Evolutionary conservation across 1,140 invertebrate species (phyloP).

Genomic region (Onthophagus taurus): DNA sequence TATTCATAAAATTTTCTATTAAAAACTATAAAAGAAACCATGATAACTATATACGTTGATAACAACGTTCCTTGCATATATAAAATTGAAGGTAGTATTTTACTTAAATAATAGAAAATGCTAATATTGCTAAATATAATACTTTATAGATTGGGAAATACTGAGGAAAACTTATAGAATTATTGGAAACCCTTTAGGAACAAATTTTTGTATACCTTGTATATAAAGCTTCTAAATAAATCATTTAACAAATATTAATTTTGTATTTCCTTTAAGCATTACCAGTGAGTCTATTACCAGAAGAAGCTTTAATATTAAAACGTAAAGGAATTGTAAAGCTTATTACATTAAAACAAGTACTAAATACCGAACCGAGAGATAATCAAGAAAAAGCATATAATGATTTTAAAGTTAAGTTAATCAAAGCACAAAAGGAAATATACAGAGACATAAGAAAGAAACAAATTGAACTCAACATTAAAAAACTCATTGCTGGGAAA

Average conservation of each 20-base stretch:
- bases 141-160: conserved; percentile 24
- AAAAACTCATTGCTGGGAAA: conserved; percentile 32
- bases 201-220: conserved; percentile 19
- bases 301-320: conserved; percentile 28
- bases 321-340: conserved; percentile 24
- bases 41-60: not conserved
- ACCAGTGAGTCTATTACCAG: conserved; percentile 28
- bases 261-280: conserved; percentile 20
- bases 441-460: conserved; percentile 25
- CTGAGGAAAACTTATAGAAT: conserved; percentile 28
- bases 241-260: not conserved
- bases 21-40: no score
- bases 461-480: conserved; percentile 27
- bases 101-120: not conserved
- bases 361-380: conserved; percentile 9
- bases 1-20: no score
- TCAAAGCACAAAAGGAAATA: conserved; percentile 23
- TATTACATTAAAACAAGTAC: conserved; percentile 4
- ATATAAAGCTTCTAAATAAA: conserved; percentile 4
- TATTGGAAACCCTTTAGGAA: conserved; percentile 28
- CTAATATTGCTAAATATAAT: no score
- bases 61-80: not conserved
- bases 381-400: conserved; percentile 16
- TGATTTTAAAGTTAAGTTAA: conserved; percentile 21
- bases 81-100: not conserved